Base-by-base conservation (phyloP, 2,888 invertebrate genomes). In the Horisme vitalbata region DNA sequence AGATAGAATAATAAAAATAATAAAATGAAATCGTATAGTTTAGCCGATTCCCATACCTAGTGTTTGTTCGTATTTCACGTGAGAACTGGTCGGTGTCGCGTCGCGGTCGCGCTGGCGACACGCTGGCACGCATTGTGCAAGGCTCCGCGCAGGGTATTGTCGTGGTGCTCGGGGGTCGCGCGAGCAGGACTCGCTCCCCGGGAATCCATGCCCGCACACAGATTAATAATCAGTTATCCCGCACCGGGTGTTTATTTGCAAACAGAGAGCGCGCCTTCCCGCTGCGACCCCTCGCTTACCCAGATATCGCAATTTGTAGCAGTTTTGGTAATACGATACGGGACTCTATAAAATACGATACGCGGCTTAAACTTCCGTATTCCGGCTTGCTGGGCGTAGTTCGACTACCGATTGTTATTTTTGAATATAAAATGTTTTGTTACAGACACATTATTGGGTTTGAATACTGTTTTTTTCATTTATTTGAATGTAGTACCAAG, bases 221-320 rank as follows among this genome's bases (percentile, higher is more conserved):
- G 49, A 45, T 35, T 41, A 51, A 46, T 41, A 28, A 32, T 14
- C 34, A 45, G 38, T 57, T 50, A 61, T 62, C 51, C 57, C 69
- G 65, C 61, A 83, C 83, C 86, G 82, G 83, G 79, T 88, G 88
- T 85, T 83, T 88, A 87, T 88, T 88, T 88, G 88, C 86, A 88
- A 87, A 88, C 86, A 86, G 68, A 71, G 70, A 62, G 63, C 71
- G 67, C 62, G 75, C 65, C 79, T 79, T 61, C 87, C 87, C 75
- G 79, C 73, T 63, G 80, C 46, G 67, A 59, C 38, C 47, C 66
- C 60, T 58, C 65, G 60, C 66, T n/a, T 59, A 55, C 54, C 57
- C 63, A 64, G 68, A 77, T 72, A 72, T 68, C 68, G 63, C 75
- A 75, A 83, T 83, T 84, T 83, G 84, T 83, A 79, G 73, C 82